Conservation (phyloP, 2,113 vertebrate genomes). For the Oxyura jamaicensis region DNA sequence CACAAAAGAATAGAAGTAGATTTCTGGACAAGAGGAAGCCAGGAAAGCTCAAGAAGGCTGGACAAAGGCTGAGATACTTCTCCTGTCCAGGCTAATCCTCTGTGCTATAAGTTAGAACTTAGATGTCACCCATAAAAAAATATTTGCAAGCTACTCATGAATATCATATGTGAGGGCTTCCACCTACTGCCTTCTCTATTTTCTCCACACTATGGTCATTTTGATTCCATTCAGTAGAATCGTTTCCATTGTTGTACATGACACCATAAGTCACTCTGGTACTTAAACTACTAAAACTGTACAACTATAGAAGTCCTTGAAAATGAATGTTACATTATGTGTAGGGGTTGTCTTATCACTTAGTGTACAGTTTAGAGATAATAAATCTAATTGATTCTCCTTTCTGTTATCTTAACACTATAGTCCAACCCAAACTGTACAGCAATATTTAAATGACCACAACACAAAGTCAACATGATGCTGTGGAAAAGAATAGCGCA, state of each 20-base stretch:
- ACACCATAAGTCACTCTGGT: neutral
- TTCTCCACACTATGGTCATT: neutral
- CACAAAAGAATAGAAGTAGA: neutral
- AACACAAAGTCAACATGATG: constrained; percentile 74
- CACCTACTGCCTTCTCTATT: neutral
- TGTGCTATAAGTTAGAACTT: neutral
- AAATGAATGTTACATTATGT: constrained; percentile 35
- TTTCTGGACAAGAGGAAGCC: neutral
- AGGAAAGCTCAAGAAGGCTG: neutral
- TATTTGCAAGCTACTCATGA: neutral
- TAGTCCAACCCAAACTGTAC: constrained; percentile 67
- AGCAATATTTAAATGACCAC: constrained; percentile 91
- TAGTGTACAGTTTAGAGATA: constrained; percentile 71
- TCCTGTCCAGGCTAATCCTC: neutral
- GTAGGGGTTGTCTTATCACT: constrained; percentile 47
- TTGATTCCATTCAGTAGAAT: neutral
- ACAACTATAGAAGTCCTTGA: constrained; percentile 71
- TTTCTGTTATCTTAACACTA: constrained; percentile 78
- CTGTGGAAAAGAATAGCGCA: constrained; percentile 77
- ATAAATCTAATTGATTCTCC: constrained; percentile 83
- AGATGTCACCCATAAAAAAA: neutral
- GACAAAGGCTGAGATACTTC: neutral
- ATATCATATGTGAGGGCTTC: neutral
- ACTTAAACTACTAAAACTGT: neutral
- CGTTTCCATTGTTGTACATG: neutral